A percentile compares a stretch with the other conserved stretches of the same genome.
Conservation (phyloP, 1,140 invertebrate genomes). For the Stenopsyche tienmushanensis region DNA sequence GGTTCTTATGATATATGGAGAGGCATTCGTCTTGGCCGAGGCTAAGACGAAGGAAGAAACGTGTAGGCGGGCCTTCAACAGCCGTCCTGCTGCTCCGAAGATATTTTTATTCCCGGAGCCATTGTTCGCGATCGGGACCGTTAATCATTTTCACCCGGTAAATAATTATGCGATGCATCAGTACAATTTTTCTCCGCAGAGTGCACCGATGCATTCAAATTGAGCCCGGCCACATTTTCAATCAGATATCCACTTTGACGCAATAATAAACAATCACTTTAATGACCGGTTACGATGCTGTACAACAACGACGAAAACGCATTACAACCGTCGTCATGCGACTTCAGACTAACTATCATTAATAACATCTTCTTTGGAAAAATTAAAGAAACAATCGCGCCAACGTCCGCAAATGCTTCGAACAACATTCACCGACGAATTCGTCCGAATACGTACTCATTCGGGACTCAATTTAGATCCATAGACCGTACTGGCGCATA, state of each 20-base stretch:
- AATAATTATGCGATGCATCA: conserved; percentile 36
- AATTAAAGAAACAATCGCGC: too few relatives aligned
- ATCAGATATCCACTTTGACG: conserved; percentile 29
- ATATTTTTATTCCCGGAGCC: conserved; percentile 22
- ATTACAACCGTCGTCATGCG: conserved; percentile 3
- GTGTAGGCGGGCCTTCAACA: not conserved
- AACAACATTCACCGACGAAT: too few relatives aligned
- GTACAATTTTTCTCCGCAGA: conserved; percentile 12
- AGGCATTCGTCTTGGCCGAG: conserved; percentile 27
- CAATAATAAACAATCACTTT: conserved; percentile 33
- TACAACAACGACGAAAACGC: not conserved
- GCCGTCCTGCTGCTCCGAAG: not conserved
- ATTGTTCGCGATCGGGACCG: conserved; percentile 34
- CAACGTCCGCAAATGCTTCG: too few relatives aligned
- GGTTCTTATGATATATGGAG: conserved; percentile 29
- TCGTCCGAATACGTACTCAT: too few relatives aligned
- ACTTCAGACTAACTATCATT: too few relatives aligned
- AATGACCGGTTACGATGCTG: conserved; percentile 20
- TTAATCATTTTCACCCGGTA: conserved; percentile 38
- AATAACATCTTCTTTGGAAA: too few relatives aligned
- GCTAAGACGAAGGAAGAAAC: not conserved
- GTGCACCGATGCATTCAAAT: conserved; percentile 6
- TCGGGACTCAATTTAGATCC: too few relatives aligned
- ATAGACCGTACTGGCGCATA: too few relatives aligned
- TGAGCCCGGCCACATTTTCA: conserved; percentile 12